Evolutionary conservation across 2,888 invertebrate genomes (phyloP), one percentile per base, ranked within the genome.

Genomic region (Beris morrisii): DNA sequence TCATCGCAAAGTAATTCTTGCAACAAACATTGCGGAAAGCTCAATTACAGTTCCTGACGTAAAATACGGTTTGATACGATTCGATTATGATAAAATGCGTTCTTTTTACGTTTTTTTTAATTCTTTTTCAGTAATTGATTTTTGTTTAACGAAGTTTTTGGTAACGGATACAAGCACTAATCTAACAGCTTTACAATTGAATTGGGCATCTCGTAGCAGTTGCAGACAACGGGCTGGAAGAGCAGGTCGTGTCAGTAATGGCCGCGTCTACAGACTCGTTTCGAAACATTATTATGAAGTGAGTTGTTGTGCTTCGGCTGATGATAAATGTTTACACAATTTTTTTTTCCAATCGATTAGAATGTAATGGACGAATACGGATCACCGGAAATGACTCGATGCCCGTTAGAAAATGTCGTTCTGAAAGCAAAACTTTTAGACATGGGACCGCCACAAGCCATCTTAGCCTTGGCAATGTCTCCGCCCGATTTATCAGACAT

Each of bases 1-100:
- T 9, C 73, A 71, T 70, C 85, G 96, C 68, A 95, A 97, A 79
- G 86, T 95, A 56, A 94, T 95, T 74, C 81, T 95, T 46, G 87
- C 95, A 0, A 95, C 95, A 6, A 95, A 95, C 79, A 93, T 95
- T 71, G 94, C 95, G 0, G 95, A 95, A 81, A 94, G 93, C 78
- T 94, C 94, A 57, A 90, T 95, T 72, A 95, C 95, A 0, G 93
- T 95, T 6, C 88, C 92, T 0, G 93, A 95, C 78, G 87, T 94
- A 15, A 89, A 87, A 80, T 95, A 91, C 80, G 76, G 75, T 74
- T 68, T 46, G 53, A 46, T 66, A 9, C 7, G 4, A 15, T 13
- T 43, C n/a, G 22, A 48, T 22, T 22, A 22, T 22, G 22, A 22
- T 22, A 22, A 22, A 22, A 1, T 22, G 22, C 3, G 22, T 59